A percentile compares a stretch with the other conserved stretches of the same genome.
Evolutionary conservation across 2,888 invertebrate genomes (phyloP).

Genomic region (Galerucella pusilla): DNA sequence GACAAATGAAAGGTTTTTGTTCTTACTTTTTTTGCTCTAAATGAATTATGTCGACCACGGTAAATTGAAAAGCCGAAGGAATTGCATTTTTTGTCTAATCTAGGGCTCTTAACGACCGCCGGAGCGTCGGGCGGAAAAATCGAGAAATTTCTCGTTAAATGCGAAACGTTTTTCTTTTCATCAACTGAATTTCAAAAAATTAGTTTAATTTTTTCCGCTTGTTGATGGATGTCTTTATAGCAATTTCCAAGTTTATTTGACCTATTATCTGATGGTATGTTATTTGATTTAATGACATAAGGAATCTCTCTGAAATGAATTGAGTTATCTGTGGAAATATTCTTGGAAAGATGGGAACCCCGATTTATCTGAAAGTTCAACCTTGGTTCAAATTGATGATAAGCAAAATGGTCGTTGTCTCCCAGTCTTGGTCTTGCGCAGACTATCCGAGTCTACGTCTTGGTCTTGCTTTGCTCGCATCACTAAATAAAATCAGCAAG

Average conservation of each 20-base stretch:
- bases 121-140: conserved; percentile 28
- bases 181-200: conserved; percentile 19
- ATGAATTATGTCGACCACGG: conserved; percentile 34
- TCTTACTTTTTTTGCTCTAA: conserved; percentile 23
- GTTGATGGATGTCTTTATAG: background rate
- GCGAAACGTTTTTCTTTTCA: conserved; percentile 20
- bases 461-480: too few species aligned
- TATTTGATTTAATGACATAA: too few species aligned
- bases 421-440: too few species aligned
- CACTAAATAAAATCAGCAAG: too few species aligned
- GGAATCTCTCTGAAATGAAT: too few species aligned
- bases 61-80: conserved; percentile 37
- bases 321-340: too few species aligned
- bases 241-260: background rate
- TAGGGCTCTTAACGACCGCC: conserved; percentile 32
- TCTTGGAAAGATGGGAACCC: too few species aligned
- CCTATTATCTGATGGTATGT: too few species aligned
- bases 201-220: conserved; percentile 9
- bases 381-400: too few species aligned
- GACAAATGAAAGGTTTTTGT: conserved; percentile 32
- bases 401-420: too few species aligned
- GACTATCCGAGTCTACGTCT: too few species aligned
- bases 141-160: conserved; percentile 20
- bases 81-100: conserved; percentile 41
- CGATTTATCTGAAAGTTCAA: too few species aligned